Conservation (phyloP, 1,140 invertebrate species). For the Aphaenogaster ashmeadi region DNA sequence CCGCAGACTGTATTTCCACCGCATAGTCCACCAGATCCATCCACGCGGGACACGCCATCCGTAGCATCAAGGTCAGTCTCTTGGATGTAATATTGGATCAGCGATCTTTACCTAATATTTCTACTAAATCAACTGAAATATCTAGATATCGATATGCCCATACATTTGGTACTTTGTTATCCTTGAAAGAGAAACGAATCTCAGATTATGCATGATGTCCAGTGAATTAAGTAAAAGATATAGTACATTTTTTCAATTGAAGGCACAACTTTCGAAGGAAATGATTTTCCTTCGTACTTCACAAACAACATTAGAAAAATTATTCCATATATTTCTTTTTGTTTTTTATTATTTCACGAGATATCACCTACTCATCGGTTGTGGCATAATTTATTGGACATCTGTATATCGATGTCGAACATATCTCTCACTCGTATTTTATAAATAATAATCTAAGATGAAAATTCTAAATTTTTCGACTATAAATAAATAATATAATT, state of each 20-base stretch:
- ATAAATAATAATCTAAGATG: constrained; percentile 4
- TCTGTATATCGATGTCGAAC: constrained; percentile 1
- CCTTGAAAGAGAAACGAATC: constrained; percentile 36
- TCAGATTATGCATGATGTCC: constrained; percentile 2
- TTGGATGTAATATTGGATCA: constrained; percentile 81
- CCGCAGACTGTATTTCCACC: constrained; percentile 89
- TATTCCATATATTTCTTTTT: background rate
- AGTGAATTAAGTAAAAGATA: background rate
- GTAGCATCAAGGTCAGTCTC: constrained; percentile 89
- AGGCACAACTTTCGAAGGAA: background rate
- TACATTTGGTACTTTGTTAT: constrained; percentile 27
- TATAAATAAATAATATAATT: background rate
- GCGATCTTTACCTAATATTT: constrained; percentile 17
- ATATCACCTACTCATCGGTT: background rate
- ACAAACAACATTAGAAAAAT: background rate
- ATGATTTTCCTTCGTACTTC: background rate
- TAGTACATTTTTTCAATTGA: background rate
- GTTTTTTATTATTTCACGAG: constrained; percentile 1
- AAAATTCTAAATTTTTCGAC: background rate
- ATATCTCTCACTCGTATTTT: constrained; percentile 33
- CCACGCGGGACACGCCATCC: constrained; percentile 90
- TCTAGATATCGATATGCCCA: background rate
- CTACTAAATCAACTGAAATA: constrained; percentile 9
- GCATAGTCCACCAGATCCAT: constrained; percentile 91
- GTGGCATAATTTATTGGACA: background rate